These are phyloP conservation scores for Rhabditophanes sp. DNA, from an alignment of 2,888 invertebrate genomes.

Conservation along the genomic window DNA sequence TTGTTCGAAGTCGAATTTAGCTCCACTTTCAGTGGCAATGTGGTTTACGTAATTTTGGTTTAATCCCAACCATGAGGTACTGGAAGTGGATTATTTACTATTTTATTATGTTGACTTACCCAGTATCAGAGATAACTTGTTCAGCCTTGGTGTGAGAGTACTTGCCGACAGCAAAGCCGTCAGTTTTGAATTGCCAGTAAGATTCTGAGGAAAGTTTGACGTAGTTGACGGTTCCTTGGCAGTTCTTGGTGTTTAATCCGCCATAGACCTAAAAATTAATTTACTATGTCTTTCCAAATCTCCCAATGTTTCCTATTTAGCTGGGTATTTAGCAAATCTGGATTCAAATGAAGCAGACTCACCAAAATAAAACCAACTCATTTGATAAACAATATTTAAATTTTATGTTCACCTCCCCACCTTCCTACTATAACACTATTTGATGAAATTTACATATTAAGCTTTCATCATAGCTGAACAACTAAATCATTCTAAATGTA, in stretches of 20 bases:
- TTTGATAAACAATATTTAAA: too few species aligned
- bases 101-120: constrained; percentile 10
- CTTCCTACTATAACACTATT: too few species aligned
- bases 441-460: too few species aligned
- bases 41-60: constrained; percentile 8
- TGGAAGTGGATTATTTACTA: background rate
- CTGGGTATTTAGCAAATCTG: too few species aligned
- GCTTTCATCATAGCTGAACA: too few species aligned
- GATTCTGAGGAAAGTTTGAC: constrained; percentile 25
- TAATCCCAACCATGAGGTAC: constrained; percentile 22
- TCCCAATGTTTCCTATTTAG: too few species aligned
- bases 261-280: too few species aligned
- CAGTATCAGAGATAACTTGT: constrained; percentile 33
- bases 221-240: constrained; percentile 22
- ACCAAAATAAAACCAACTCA: too few species aligned
- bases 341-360: too few species aligned
- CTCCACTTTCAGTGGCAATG: constrained; percentile 19
- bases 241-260: constrained; percentile 28
- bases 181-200: constrained; percentile 36
- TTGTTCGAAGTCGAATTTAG: constrained; percentile 17
- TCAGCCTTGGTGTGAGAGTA: constrained; percentile 4
- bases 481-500: too few species aligned
- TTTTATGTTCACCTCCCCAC: too few species aligned
- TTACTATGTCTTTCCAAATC: too few species aligned
- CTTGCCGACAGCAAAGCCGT: constrained; percentile 4